These are phyloP conservation scores for Bergia sp. DNA, from an alignment of 92 coral and sea anemone genomes.

Conservation along the genomic window DNA sequence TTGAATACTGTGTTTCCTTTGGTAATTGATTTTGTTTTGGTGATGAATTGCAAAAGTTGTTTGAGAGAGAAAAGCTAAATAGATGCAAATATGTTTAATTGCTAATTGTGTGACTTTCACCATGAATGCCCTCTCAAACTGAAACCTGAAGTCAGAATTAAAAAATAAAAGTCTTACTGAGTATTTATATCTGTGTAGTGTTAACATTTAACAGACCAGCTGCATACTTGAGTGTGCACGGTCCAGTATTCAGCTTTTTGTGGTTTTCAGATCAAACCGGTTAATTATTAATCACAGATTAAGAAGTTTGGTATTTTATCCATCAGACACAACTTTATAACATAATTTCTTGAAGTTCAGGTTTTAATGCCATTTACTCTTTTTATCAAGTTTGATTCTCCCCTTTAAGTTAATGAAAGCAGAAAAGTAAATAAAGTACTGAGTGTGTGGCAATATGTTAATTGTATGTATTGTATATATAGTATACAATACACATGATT, in stretches of 20 bases:
- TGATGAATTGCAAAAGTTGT: conserved; percentile 11
- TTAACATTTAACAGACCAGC: neutral
- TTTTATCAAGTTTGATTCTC: neutral
- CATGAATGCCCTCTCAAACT: neutral
- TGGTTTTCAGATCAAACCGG: neutral
- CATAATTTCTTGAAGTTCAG: too few species aligned
- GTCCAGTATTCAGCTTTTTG: neutral
- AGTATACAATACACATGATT: neutral
- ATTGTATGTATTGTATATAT: neutral
- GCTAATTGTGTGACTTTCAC: neutral
- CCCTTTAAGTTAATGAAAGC: neutral
- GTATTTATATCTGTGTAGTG: neutral
- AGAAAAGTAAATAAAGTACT: too few species aligned
- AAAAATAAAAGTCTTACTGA: too few species aligned
- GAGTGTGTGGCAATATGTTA: neutral
- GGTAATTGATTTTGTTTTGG: neutral
- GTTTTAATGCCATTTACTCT: too few species aligned
- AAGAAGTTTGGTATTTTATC: neutral
- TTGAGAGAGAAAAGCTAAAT: neutral
- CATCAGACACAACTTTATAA: neutral
- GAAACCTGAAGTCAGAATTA: neutral
- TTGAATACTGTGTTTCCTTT: neutral
- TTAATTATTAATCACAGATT: neutral
- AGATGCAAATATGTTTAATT: neutral
- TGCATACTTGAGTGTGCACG: neutral